Evolutionary conservation across 2,888 invertebrate species (phyloP).

Genomic region (Chloromyia formosa): DNA sequence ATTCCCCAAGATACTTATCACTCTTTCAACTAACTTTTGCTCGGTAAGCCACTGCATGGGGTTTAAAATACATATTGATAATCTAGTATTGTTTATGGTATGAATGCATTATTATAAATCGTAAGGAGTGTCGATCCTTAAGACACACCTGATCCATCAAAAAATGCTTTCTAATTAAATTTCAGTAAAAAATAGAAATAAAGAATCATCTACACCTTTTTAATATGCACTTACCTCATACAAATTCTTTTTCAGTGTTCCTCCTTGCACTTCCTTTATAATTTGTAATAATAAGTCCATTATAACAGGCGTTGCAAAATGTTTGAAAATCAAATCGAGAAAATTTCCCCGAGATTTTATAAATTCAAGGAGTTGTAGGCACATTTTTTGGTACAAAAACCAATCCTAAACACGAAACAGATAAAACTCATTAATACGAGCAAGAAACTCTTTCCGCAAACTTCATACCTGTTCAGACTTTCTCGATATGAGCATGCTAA

Average conservation of each 20-base stretch:
- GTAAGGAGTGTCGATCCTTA: neutral
- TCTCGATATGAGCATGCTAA: conserved; percentile 87
- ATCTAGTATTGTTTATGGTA: neutral
- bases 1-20: conserved; percentile 72
- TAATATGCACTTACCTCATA: conserved; percentile 68
- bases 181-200: too few relatives aligned
- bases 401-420: conserved; percentile 70
- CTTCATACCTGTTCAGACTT: conserved; percentile 80
- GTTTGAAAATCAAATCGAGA: conserved; percentile 85
- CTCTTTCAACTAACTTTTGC: conserved; percentile 84
- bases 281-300: conserved; percentile 90
- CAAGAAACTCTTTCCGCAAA: neutral
- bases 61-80: conserved; percentile 48
- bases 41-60: conserved; percentile 85
- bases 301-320: conserved; percentile 93
- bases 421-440: too few relatives aligned
- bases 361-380: conserved; percentile 91
- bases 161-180: too few relatives aligned
- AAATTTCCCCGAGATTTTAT: conserved; percentile 87
- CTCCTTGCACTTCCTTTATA: conserved; percentile 82
- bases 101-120: conserved; percentile 46
- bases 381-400: conserved; percentile 91
- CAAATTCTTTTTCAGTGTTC: conserved; percentile 75
- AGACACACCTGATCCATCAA: conserved; percentile 79
- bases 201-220: too few relatives aligned